Evolutionary conservation across 2,888 invertebrate genomes (phyloP), one percentile per base, ranked within the genome.

Genomic region (Lepeophtheirus nordmannii): DNA sequence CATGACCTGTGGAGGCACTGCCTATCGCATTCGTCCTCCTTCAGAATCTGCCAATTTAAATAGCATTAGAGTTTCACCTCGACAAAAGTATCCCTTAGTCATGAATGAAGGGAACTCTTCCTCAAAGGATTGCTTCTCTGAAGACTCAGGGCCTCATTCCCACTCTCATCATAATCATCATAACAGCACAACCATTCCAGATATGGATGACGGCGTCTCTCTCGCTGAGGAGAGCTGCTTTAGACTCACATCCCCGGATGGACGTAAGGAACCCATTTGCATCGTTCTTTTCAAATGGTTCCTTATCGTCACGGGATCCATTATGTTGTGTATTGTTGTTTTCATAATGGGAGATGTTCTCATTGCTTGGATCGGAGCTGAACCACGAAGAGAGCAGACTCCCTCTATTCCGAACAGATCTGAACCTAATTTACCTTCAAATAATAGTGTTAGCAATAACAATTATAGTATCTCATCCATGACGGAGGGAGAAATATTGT

Each of bases 271-370:
- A 38, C 62, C 62, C 2, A 20, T 62, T 20, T 37, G 60, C 14
- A 40, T 62, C 11, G 40, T 62, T 10, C 30, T 62, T n/a, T 62
- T 62, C 62, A 62, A 62, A 41, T 62, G 62, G 62, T 39, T 20
- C 38, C 40, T 62, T 3, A 62, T 62, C 40, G 39, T 62, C 39
- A 39, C 40, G 11, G 62, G 62, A 39, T 20, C 40, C 17, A 12
- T 37, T 12, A 62, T 62, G 62, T 40, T 62, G 20, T 30, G 62
- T 10, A 17, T 41, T 17, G 62, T 62, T n/a, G 20, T 62, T 10
- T 62, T 62, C 20, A 37, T 62, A 1, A 62, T 62, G 62, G 62
- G 62, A 10, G 62, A 62, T 11, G 62, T 62, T 20, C 30, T 62
- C 20, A 20, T 38, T 39, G 62, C 62, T 22, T 62, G 62, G 62